Evolutionary conservation across 2,797 vertebrate genomes (phyloP), one percentile per base, ranked within the genome.

Genomic region (Urophycis tenuis): DNA sequence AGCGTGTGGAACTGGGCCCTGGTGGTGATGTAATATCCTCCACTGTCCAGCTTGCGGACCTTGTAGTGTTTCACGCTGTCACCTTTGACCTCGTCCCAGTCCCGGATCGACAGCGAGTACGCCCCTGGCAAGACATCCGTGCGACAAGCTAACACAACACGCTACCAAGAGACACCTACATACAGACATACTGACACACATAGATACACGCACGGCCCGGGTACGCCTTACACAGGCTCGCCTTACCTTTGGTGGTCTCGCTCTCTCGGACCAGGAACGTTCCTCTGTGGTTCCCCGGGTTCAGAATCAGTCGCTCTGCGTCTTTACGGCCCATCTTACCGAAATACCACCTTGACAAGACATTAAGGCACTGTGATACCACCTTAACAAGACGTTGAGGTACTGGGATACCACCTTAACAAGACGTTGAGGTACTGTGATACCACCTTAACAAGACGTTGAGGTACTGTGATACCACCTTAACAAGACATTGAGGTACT

Each of bases 11-110:
- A 98, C 84, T 96, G 96, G 67, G 96, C 96, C 81, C 96, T 92
- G 5, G 96, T 98, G 79, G 96, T 98, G 90, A 98, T 98, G 85
- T 98, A 98, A 87, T 98, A 97, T 80, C 96, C 96, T 81, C 96
- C 96, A 60, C 90, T 98, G 91, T 98, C 96, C 82, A 98, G 95
- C 92, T 97, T 97, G 74, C 96, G 95, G 85, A 98, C 97, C 92
- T 98, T 98, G 92, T 98, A 98, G 93, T 98, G 96, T 91, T 98
- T 98, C 90, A 98, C 96, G 87, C 97, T 98, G 92, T 98, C 96
- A 64, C 96, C 95, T 89, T 94, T 96, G 82, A 94, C 87, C 72
- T 97, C 95, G 75, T 98, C 96, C 95, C 96, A 97, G 88, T 97
- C 96, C 82, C 96, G 94, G 87, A 98, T 97, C 35, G 96, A 98